phyloP scores from a whole-genome alignment of 1,140 invertebrate genomes.

The Wasmannia auropunctata region DNA sequence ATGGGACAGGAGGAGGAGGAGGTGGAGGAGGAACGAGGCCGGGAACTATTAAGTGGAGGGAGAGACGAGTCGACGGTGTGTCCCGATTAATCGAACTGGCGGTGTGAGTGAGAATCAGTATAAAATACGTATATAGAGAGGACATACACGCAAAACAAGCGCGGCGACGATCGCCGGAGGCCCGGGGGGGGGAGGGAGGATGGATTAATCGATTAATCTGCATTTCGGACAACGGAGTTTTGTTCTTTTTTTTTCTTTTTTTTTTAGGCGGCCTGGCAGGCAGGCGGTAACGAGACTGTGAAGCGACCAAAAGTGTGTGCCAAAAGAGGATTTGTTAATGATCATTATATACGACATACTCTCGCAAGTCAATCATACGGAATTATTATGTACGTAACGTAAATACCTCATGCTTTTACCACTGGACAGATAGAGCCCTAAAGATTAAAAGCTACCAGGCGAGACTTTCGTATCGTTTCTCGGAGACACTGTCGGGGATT shows the following conservation, averaged over 20 bases:
- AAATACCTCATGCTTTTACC: slow-evolving; percentile 85
- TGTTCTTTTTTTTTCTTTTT: not conserved
- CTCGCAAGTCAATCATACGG: slow-evolving; percentile 82
- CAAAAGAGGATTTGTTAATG: slow-evolving; percentile 40
- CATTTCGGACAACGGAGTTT: slow-evolving; percentile 14
- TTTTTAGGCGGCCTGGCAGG: slow-evolving; percentile 5
- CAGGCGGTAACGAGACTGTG: slow-evolving; percentile 48
- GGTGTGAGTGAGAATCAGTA: slow-evolving; percentile 52
- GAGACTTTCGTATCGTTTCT: slow-evolving; percentile 66
- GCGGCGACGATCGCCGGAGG: slow-evolving; percentile 19
- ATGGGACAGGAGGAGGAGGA: no score
- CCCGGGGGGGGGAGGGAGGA: no score
- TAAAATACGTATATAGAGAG: slow-evolving; percentile 53
- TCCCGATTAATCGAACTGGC: slow-evolving; percentile 44
- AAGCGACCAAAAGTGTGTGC: slow-evolving; percentile 33
- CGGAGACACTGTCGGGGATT: slow-evolving; percentile 21
- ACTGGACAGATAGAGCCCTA: slow-evolving; percentile 84
- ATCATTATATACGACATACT: slow-evolving; percentile 77
- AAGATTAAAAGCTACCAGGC: slow-evolving; percentile 81
- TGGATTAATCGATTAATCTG: slow-evolving; percentile 71
- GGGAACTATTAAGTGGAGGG: slow-evolving; percentile 4
- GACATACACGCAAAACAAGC: slow-evolving; percentile 54
- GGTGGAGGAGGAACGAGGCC: not conserved
- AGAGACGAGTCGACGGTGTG: slow-evolving; percentile 36
- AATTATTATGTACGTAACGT: slow-evolving; percentile 82